Evolutionary conservation across 2,113 vertebrate species (phyloP).

Genomic region (Dipodomys spectabilis): DNA sequence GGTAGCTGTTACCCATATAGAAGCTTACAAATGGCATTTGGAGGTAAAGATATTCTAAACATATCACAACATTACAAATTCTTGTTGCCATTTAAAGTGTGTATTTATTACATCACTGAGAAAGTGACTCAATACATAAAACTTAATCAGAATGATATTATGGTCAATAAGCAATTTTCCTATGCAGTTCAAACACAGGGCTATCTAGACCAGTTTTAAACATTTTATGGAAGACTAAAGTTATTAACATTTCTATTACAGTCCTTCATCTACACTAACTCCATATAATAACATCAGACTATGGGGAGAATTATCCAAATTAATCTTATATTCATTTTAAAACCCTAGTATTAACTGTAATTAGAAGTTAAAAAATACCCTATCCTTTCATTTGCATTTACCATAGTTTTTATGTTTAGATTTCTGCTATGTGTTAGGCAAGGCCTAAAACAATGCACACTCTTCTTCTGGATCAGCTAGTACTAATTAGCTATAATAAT

Average conservation of each 20-base stretch:
- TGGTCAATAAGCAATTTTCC: conserved; percentile 27
- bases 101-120: conserved; percentile 27
- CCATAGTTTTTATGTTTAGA: conserved; percentile 37
- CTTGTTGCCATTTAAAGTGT: conserved; percentile 49
- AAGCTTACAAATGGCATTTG: conserved; percentile 4
- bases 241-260: conserved; percentile 1
- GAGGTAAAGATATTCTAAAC: not conserved
- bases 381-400: not conserved
- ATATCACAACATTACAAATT: conserved; percentile 15
- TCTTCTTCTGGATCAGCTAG: conserved; percentile 9
- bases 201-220: conserved; percentile 3
- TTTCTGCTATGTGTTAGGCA: not conserved
- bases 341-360: conserved; percentile 12
- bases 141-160: not conserved
- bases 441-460: not conserved
- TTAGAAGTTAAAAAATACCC: not conserved
- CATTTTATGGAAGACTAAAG: not conserved
- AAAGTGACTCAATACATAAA: not conserved
- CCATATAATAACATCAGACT: conserved; percentile 30
- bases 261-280: not conserved
- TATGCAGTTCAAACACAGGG: not conserved
- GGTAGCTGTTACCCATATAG: conserved; percentile 25
- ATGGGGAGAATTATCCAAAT: conserved; percentile 43
- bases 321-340: conserved; percentile 57
- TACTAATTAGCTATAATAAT: conserved; percentile 22